These are phyloP conservation scores for Lypha dubia DNA, from an alignment of 2,888 invertebrate species.

Conservation along the genomic window DNA sequence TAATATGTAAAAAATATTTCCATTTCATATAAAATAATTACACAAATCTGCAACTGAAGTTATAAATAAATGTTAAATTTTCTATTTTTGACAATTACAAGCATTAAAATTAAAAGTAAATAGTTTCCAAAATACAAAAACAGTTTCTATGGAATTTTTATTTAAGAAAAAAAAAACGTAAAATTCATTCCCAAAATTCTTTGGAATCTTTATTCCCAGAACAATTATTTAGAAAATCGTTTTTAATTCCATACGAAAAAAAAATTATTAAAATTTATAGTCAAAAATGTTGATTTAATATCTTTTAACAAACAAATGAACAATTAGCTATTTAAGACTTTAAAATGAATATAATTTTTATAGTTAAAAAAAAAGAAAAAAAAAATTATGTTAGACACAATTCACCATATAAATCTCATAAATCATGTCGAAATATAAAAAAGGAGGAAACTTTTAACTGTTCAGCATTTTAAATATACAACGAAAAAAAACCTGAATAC, in stretches of 20 bases:
- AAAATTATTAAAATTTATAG: slow-evolving; percentile 35
- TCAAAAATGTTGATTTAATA: slow-evolving; percentile 8
- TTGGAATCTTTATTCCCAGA: slow-evolving; percentile 19
- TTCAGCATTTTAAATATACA: slow-evolving; percentile 6
- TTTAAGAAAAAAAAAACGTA: not conserved
- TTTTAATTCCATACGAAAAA: not conserved
- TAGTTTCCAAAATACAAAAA: not conserved
- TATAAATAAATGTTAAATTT: slow-evolving; percentile 76
- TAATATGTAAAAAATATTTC: slow-evolving; percentile 18
- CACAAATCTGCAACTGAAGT: slow-evolving; percentile 80
- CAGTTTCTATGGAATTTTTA: not conserved
- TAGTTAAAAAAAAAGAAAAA: too few relatives aligned
- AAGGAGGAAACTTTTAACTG: slow-evolving; percentile 37
- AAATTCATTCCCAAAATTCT: not conserved
- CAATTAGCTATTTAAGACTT: slow-evolving; percentile 28
- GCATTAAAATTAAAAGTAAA: not conserved
- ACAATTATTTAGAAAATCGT: slow-evolving; percentile 22
- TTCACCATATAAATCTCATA: slow-evolving; percentile 61
- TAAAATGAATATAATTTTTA: slow-evolving; percentile 16
- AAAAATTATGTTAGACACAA: slow-evolving; percentile 35
- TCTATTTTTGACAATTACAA: slow-evolving; percentile 38
- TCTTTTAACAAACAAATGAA: slow-evolving; percentile 16
- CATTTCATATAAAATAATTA: slow-evolving; percentile 78
- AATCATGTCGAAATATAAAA: slow-evolving; percentile 51
- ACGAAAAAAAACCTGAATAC: slow-evolving; percentile 24